phyloP scores from a whole-genome alignment of 2,797 vertebrate genomes.

The Coregonus sp. region DNA sequence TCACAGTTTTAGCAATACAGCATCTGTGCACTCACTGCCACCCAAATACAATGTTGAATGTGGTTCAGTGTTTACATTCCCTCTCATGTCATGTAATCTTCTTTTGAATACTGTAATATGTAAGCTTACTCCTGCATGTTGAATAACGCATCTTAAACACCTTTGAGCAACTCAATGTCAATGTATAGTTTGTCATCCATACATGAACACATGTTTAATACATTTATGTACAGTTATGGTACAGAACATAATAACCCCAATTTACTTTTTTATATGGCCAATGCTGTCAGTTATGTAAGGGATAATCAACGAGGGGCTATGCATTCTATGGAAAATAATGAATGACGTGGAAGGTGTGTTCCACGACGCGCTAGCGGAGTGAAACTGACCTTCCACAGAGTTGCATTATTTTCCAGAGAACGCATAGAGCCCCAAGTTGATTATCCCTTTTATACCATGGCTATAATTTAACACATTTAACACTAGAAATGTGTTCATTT shows the following conservation, averaged over 20 bases:
- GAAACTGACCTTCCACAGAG: no score
- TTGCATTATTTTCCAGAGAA: no score
- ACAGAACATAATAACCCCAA: neutral
- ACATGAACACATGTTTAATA: neutral
- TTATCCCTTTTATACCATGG: no score
- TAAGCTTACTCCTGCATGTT: neutral
- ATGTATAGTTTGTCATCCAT: neutral
- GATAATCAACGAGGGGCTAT: no score
- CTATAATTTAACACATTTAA: no score
- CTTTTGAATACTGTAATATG: neutral
- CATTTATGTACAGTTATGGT: neutral
- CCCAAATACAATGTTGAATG: neutral
- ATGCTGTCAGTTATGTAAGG: neutral
- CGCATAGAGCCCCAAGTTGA: no score
- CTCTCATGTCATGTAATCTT: neutral
- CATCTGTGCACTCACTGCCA: neutral
- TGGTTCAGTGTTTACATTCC: neutral
- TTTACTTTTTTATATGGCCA: neutral
- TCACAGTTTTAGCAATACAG: neutral
- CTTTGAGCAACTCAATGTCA: neutral
- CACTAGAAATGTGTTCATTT: no score
- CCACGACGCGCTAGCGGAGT: no score
- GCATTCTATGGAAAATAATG: no score
- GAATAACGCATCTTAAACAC: neutral
- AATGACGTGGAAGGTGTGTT: no score